Evolutionary conservation across 2,113 vertebrate species (phyloP), one percentile per base, ranked within the genome.

Genomic region (Alligator mississippiensis): DNA sequence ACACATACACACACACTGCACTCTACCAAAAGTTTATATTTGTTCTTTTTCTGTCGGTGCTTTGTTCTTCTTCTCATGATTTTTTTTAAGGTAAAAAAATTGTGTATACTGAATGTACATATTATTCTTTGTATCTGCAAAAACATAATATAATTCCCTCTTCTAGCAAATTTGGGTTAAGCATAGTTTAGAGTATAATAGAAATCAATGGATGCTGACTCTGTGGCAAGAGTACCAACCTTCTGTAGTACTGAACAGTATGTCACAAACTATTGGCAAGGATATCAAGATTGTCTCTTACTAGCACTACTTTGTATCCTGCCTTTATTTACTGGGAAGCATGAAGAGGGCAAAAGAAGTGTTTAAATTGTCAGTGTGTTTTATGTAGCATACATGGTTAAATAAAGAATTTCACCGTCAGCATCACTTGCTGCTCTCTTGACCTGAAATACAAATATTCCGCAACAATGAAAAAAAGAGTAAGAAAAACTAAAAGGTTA

Each of bases 381-480:
- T 70, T 25, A 84, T 76, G 19, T 3, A 2, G 14, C 17, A 76
- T 18, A 22, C 81, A 84, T 2, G 11, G 12, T 62, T 34, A 38
- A 72, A 72, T 72, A 72, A 72, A 72, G 30, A 38, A 74, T 74
- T 74, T 74, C 34, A 74, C 61, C 79, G 18, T 85, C n/a, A 34
- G 18, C 25, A 27, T 77, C 85, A 57, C 61, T 76, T 55, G 68
- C 70, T 60, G 55, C 78, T 88, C 72, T 77, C 90, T 93, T 95
- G 85, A 96, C 78, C 79, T 81, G 10, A 72, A 90, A 10, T 3
- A 81, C 6, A 83, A 95, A 87, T 84, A 92, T 77, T 82, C 72
- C 93, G 86, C 72, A 93, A 91, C 75, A 94, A 82, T 80, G 38
- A 91, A 87, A 93, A 88, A 84, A 2, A 72, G 0, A 47, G 2